Evolutionary conservation across 2,888 invertebrate genomes (phyloP), one percentile per base, ranked within the genome.

Genomic region (Globia sparganii): DNA sequence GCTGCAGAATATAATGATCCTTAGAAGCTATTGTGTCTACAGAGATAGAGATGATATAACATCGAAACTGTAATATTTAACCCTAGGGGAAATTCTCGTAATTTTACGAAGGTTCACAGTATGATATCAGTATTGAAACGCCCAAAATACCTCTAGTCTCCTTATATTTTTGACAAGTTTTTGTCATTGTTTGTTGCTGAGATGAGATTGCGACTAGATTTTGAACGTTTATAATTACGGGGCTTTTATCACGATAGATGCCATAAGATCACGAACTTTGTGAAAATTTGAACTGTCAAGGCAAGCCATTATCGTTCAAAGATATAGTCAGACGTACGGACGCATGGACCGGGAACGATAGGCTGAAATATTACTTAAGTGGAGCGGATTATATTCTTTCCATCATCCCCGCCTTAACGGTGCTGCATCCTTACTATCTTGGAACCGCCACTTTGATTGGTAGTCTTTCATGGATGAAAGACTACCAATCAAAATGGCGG

Each of bases 1-100:
- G 31, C n/a, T 79, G 79, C 21, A 58, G 56, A 68, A 68, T 34
- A 68, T 34, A 56, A 68, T 68, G 9, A 34, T 21, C 34, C 58
- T n/a, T n/a, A 49, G 34, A 58, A 34, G n/a, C 18, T 18, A 25
- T 67, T 31, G 31, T 67, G 18, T 49, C 31, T 53, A n/a, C 25
- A 49, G 25, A 31, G 25, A 67, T 31, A 25, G 15, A 67, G 25
- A 46, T 31, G 9, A 34, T 31, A 15, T 18, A 67, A 53, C 53
- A 46, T 8, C 2, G 46, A 31, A 46, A 67, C 5, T 25, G 11
- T 9, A 15, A 15, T 31, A 9, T 6, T 8, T 21, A 65, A 40
- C 65, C 25, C n/a, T 25, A 53, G 1, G 11, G 53, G 53, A 21
- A 53, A 25, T 53, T n/a, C 25, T n/a, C 53, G 25, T 25, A 53